These are phyloP conservation scores for Salvelinus namaycush DNA, from an alignment of 2,113 vertebrate species.

Conservation along the genomic window DNA sequence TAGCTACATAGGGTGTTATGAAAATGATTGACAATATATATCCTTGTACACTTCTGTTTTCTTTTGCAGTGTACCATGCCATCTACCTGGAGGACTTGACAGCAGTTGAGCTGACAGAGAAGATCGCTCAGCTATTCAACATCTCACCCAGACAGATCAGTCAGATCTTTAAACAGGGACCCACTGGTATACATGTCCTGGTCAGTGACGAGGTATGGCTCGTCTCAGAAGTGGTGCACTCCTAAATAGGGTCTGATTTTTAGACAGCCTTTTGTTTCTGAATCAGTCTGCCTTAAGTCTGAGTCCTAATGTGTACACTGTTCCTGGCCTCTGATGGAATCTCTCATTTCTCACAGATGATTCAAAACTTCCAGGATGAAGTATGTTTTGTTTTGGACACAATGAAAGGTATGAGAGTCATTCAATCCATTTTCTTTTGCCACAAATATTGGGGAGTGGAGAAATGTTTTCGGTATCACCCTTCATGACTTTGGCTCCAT, in stretches of 20 bases:
- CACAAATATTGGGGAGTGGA: not conserved
- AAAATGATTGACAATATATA: not conserved
- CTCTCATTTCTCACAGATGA: conserved; percentile 80
- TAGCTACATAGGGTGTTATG: not conserved
- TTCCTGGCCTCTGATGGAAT: not conserved
- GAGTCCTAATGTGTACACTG: no score
- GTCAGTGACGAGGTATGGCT: conserved; percentile 89
- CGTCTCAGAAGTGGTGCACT: no score
- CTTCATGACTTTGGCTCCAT: not conserved
- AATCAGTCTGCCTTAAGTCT: no score
- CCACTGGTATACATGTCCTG: conserved; percentile 94
- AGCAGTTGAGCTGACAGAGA: conserved; percentile 85
- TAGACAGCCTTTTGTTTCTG: not conserved
- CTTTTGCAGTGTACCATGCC: conserved; percentile 89
- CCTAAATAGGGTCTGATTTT: not conserved
- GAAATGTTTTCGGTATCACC: not conserved
- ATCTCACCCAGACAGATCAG: conserved; percentile 92
- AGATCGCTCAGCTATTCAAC: conserved; percentile 94
- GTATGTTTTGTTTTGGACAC: conserved; percentile 95
- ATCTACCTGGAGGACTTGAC: conserved; percentile 94
- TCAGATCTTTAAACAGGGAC: conserved; percentile 96
- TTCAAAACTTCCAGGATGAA: conserved; percentile 97
- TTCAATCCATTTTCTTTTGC: not conserved
- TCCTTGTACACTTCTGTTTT: not conserved
- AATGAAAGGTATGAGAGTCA: conserved; percentile 86